phyloP scores from a whole-genome alignment of 2,113 vertebrate species.

The Natator depressus region DNA sequence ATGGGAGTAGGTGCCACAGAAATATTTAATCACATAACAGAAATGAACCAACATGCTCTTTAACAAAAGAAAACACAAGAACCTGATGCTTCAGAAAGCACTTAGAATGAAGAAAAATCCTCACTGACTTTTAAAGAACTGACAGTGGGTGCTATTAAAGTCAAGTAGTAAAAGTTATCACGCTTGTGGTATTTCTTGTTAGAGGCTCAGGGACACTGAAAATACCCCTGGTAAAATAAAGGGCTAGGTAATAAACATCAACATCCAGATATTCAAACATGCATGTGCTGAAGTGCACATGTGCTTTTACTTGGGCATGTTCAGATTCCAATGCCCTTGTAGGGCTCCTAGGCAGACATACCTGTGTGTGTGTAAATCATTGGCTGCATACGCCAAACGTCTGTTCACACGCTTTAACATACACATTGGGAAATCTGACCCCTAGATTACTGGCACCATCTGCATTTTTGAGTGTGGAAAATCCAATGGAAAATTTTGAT shows the following conservation, averaged over 20 bases:
- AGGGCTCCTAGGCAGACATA: not conserved
- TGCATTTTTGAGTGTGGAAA: not conserved
- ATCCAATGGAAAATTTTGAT: not conserved
- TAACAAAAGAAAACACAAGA: not conserved
- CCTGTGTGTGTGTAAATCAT: not conserved
- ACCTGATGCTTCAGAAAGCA: not conserved
- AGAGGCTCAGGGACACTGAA: not conserved
- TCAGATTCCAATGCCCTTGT: not conserved
- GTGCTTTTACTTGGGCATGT: not conserved
- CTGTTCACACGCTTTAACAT: not conserved
- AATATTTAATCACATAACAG: not conserved
- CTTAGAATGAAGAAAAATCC: not conserved
- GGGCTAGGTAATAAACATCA: not conserved
- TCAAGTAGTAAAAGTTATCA: not conserved
- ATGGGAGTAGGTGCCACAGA: not conserved
- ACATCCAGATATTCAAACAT: not conserved
- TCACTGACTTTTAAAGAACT: not conserved
- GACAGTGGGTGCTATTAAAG: not conserved
- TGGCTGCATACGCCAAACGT: not conserved
- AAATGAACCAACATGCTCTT: not conserved
- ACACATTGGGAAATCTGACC: not conserved
- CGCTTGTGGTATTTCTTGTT: not conserved
- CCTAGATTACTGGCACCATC: not conserved
- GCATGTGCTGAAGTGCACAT: not conserved
- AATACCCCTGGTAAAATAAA: not conserved